Base-by-base conservation (phyloP, 2,113 vertebrate genomes). In the Choloepus hoffmanni region DNA sequence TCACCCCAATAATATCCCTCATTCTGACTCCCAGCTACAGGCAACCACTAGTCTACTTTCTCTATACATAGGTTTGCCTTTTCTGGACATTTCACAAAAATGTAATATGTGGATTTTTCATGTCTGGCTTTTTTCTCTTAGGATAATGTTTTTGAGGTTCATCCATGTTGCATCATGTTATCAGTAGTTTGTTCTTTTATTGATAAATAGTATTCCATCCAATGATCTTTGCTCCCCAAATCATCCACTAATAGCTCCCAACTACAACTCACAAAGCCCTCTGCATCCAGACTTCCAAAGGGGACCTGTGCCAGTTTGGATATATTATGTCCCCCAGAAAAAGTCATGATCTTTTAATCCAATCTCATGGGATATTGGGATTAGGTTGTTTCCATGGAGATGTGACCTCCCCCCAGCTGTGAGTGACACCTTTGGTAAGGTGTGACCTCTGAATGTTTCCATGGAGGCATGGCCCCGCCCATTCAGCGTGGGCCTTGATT, bases 161-260 rank as follows among this genome's bases (percentile, higher is more conserved):
- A 90, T 40, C 70, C 30, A 55, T 89, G 36, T 79, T 79, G 78
- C 60, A 86, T 33, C 18, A 85, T 73, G 43, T 45, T 50, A 50
- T 55, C 24, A 60, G 45, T 7, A 24, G 33, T 97, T 53, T 33
- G 23, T 62, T 82, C 30, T 89, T 89, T 89, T 85, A 72, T 45
- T 92, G 48, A 13, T 95, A 65, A 92, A 94, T 48, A 50, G 60
- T 89, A 85, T 63, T 85, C 58, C 68, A 24, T 63, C 70, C 55
- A 85, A 53, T 96, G 36, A 93, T 70, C 53, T 90, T 85, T 89
- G 65, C 40, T 89, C 55, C 55, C 67, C 33, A 92, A 85, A 92
- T 72, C 28, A 82, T 30, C 12, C 60, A 55, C 30, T 63, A 77
- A 87, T 82, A 85, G 86, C 43, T 77, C 26, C 68, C 50, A 90